phyloP scores from a whole-genome alignment of 2,113 vertebrate species.

The Ptychochromis oligacanthus region DNA sequence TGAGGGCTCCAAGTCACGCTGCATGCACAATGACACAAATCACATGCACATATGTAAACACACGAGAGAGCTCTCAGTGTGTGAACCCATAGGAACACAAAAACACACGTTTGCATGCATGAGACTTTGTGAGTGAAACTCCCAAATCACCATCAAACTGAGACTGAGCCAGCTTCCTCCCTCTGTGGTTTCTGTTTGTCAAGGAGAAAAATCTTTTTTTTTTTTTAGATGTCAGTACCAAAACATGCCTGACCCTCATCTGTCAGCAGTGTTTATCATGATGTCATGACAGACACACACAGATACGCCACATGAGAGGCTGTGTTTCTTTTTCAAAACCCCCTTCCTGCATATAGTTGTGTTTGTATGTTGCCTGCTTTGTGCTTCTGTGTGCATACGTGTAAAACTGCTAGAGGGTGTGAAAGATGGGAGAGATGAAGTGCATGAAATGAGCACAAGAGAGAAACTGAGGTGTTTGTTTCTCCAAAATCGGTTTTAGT shows the following conservation, averaged over 20 bases:
- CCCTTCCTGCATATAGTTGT: not conserved
- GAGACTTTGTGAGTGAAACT: no score
- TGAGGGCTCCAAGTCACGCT: conserved; percentile 49
- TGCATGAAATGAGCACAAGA: conserved; percentile 7
- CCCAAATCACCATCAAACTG: conserved; percentile 10
- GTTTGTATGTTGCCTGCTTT: conserved; percentile 17
- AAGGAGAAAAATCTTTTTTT: not conserved
- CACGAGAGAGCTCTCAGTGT: not conserved
- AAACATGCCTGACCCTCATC: conserved; percentile 68
- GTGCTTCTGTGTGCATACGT: not conserved
- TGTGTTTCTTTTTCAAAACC: conserved; percentile 3
- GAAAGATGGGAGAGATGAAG: conserved; percentile 15
- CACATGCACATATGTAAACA: conserved; percentile 1
- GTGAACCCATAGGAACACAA: not conserved
- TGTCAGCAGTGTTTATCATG: conserved; percentile 61
- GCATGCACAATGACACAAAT: not conserved
- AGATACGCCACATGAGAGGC: conserved; percentile 15
- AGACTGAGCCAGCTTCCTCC: not conserved
- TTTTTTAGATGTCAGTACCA: conserved; percentile 21
- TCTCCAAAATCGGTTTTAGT: not conserved
- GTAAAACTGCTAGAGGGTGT: conserved; percentile 23
- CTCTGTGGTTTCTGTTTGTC: conserved; percentile 20
- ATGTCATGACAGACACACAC: conserved; percentile 47
- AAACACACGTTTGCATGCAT: not conserved
- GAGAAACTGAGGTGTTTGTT: conserved; percentile 1